Evolutionary conservation across 2,888 invertebrate genomes (phyloP).

Genomic region (Agrochola circellaris): DNA sequence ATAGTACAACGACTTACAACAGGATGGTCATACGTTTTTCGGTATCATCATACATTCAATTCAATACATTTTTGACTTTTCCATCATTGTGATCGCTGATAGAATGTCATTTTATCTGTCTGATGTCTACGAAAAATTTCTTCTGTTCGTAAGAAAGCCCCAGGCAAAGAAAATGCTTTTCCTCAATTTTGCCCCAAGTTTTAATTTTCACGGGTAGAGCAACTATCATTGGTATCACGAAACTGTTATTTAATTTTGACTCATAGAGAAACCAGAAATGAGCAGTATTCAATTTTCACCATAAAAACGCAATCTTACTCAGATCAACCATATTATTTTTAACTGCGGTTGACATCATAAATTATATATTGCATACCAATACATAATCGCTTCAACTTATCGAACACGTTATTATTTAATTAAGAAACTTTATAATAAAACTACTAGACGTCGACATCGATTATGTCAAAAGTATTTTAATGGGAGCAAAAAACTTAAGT

Average conservation of each 20-base stretch:
- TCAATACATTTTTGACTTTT: no score
- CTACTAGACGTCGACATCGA: neutral
- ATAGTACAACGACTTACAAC: no score
- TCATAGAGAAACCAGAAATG: neutral
- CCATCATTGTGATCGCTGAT: no score
- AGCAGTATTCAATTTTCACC: neutral
- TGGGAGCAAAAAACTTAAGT: slow-evolving; percentile 38
- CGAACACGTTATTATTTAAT: slow-evolving; percentile 18
- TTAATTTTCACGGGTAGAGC: neutral
- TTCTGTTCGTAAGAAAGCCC: neutral
- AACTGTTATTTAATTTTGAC: neutral
- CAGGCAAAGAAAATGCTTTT: neutral
- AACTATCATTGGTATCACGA: neutral
- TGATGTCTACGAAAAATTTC: neutral
- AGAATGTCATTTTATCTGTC: no score
- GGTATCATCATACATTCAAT: no score
- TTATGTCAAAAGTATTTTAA: slow-evolving; percentile 48
- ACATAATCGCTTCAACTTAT: slow-evolving; percentile 1
- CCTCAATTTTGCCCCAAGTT: no score
- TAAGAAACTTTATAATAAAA: slow-evolving; percentile 31
- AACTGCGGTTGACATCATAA: neutral
- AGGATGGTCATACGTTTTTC: no score
- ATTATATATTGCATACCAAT: slow-evolving; percentile 13
- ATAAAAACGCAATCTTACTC: neutral
- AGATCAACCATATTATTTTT: slow-evolving; percentile 9